Base-by-base conservation (phyloP, 2,888 invertebrate genomes). In the Malacosoma neustria region DNA sequence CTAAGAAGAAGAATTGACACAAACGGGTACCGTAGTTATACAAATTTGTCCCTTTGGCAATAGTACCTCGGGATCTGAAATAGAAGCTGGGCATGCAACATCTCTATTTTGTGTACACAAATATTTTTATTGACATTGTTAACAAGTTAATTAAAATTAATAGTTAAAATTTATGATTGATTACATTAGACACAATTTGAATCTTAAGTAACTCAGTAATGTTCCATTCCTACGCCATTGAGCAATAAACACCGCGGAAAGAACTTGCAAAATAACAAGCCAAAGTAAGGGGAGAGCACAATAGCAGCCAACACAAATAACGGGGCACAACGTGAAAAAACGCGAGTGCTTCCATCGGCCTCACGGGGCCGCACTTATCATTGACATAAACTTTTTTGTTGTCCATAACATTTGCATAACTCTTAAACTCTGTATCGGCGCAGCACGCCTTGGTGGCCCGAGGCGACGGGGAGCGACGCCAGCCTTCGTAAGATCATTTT, bases 381-480 rank as follows among this genome's bases (percentile, higher is more conserved):
- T 79, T 74, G 81, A 73, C 80, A 79, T 82, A 79, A 84, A 80
- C 77, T 82, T 84, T 84, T 86, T 85, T 82, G 81, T 80, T 81
- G 82, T 84, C 84, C 80, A 82, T 86, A 86, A 85, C 73, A 87
- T 87, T 87, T 80, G 84, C 85, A 87, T 87, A 86, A 72, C 76
- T 75, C 72, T 68, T 66, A 71, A 75, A 73, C 70, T 76, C 72
- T 72, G 57, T 75, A 72, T 74, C 70, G 60, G 52, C 58, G 61
- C 52, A 57, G 61, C 52, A 57, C 65, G 69, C 71, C 59, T 72
- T 60, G 51, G 59, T 62, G 72, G 69, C 76, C 67, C 47, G 57
- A 52, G 79, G 80, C 79, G 79, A 77, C 65, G 54, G 73, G 72
- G 72, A 72, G 50, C 59, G 42, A 61, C 61, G 54, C 48, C 61